Base-by-base conservation (phyloP, 2,797 vertebrate genomes). In the Halcyon chelicuti region DNA sequence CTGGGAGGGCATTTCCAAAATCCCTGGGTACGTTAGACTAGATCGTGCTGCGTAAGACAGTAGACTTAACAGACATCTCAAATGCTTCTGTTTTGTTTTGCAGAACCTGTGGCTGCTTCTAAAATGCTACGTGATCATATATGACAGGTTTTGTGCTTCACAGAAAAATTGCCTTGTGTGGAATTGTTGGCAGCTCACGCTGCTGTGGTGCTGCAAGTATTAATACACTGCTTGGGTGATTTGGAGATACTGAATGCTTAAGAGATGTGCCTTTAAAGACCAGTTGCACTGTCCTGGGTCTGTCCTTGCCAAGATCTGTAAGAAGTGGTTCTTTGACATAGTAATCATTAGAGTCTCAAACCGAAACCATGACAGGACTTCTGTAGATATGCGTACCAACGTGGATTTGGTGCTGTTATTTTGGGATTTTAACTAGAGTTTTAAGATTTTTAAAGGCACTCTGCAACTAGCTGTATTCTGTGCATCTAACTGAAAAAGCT, bases 311-410 rank as follows among this genome's bases (percentile, higher is more conserved):
- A 16, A 12, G 26, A 33, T 65, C 35, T 76, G 22, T 73, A 67
- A 63, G 33, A 49, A 52, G 8, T 58, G 29, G 6, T 72, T 87
- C n/a, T 89, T 35, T 77, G 35, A 31, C 37, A 6, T 21, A 42
- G 44, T 0, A 37, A 22, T 12, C 26, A 8, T 49, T n/a, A 52
- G 8, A 68, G 14, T 33, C 31, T 75, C 31, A 65, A 35, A 84
- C 28, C 23, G 63, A 58, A 62, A 35, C 8, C 0, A 2, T 23
- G 16, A 25, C 3, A 1, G 61, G 63, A 23, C 31, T 61, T 49
- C 47, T 49, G 35, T 12, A 81, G 47, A 8, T 25, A 1, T 0
- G 1, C 0, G 0, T 21, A 5, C 31, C n/a, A 29, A 26, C 5
- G 3, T 16, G 61, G 40, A 22, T 1, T 11, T 46, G 19, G 10